Percentiles rank a stretch among this genome's conserved stretches.
phyloP scores from a whole-genome alignment of 2,797 vertebrate genomes.

The Aselliscus stoliczkanus region DNA sequence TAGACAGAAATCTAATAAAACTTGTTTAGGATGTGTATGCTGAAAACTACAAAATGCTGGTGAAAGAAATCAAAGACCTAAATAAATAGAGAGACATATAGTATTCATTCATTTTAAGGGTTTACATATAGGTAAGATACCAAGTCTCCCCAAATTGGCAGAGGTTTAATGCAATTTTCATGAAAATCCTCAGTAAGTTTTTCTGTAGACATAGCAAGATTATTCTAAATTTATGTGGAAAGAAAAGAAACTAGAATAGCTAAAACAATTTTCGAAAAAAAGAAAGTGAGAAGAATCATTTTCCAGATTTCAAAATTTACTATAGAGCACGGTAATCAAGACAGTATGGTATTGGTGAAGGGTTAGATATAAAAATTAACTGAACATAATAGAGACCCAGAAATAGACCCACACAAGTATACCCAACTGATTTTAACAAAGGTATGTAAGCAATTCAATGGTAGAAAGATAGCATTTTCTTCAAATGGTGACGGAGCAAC shows the following conservation, averaged over 20 bases:
- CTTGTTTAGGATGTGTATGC: neutral
- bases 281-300: neutral
- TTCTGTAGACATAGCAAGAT: neutral
- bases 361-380: neutral
- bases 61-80: neutral
- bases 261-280: neutral
- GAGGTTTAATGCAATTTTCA: neutral
- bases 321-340: neutral
- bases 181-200: neutral
- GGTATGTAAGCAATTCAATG: neutral
- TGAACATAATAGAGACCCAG: neutral
- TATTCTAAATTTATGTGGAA: neutral
- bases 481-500: neutral
- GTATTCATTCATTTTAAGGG: neutral
- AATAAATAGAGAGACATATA: neutral
- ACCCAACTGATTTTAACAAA: neutral
- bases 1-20: neutral
- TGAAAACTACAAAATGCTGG: neutral
- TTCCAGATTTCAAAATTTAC: neutral
- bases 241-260: neutral
- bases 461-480: neutral
- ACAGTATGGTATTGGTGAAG: neutral
- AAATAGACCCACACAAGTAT: neutral
- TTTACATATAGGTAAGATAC: neutral
- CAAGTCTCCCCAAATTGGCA: neutral